Evolutionary conservation across 2,113 vertebrate species (phyloP).

Genomic region (Muntiacus muntjak): DNA sequence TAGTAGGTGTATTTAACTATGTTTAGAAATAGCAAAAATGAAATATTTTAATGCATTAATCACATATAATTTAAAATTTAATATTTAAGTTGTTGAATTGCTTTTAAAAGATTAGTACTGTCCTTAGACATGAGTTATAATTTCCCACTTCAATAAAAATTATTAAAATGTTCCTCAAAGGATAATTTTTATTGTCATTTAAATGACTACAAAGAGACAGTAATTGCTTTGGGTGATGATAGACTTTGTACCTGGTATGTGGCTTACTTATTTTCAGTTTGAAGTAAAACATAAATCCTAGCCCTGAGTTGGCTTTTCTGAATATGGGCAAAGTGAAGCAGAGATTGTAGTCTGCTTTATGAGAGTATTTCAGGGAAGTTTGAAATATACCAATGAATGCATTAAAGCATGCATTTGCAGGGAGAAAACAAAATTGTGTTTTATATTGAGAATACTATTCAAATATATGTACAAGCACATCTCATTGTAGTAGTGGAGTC

Average conservation of each 20-base stretch:
- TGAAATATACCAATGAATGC: background rate
- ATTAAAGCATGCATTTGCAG: background rate
- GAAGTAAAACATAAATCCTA: background rate
- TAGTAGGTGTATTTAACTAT: background rate
- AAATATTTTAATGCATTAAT: background rate
- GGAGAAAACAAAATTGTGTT: background rate
- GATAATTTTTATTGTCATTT: background rate
- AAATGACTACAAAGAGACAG: background rate
- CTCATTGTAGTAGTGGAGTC: background rate
- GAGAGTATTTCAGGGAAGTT: background rate
- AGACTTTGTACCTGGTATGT: background rate
- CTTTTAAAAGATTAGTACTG: constrained; percentile 1
- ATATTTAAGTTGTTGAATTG: background rate
- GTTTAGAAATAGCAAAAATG: background rate
- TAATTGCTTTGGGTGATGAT: background rate
- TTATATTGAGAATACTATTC: background rate
- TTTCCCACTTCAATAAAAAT: background rate
- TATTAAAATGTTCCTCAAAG: background rate
- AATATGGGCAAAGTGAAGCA: background rate
- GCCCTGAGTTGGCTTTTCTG: background rate
- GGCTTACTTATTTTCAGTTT: background rate
- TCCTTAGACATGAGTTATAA: background rate
- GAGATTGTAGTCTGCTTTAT: background rate
- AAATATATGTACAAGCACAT: background rate
- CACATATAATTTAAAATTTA: background rate